Conservation (phyloP, 2,113 vertebrate genomes). For the Himantopus leucocephalus region DNA sequence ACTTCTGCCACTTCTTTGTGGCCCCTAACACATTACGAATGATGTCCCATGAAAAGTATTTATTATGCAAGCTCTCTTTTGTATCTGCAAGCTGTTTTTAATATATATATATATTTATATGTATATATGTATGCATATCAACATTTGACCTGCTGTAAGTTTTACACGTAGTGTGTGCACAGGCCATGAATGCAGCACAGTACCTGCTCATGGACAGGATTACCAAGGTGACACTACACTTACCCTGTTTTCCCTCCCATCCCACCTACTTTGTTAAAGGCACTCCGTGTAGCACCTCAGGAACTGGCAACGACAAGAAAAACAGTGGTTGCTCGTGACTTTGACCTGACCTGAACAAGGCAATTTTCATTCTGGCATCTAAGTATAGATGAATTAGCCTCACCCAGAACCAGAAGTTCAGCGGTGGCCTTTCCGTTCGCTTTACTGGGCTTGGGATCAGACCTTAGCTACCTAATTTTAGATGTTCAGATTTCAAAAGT, state of each 20-base stretch:
- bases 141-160: neutral
- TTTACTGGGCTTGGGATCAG: neutral
- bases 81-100: neutral
- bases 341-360: neutral
- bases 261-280: neutral
- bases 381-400: neutral
- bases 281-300: neutral
- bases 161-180: accelerated
- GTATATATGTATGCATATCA: neutral
- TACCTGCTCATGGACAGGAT: neutral
- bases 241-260: neutral
- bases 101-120: too few species aligned
- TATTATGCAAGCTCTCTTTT: neutral
- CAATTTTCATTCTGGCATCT: neutral
- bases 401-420: neutral
- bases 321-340: neutral
- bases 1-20: neutral
- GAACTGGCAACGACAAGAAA: accelerated
- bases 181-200: neutral
- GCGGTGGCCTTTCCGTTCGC: neutral
- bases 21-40: neutral
- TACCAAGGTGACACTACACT: neutral
- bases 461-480: neutral
- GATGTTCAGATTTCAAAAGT: neutral
- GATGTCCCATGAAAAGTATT: neutral